Percentiles rank a stretch among this genome's conserved stretches.
Evolutionary conservation across 2,888 invertebrate species (phyloP).

Genomic region (Pseudoips prasinana): DNA sequence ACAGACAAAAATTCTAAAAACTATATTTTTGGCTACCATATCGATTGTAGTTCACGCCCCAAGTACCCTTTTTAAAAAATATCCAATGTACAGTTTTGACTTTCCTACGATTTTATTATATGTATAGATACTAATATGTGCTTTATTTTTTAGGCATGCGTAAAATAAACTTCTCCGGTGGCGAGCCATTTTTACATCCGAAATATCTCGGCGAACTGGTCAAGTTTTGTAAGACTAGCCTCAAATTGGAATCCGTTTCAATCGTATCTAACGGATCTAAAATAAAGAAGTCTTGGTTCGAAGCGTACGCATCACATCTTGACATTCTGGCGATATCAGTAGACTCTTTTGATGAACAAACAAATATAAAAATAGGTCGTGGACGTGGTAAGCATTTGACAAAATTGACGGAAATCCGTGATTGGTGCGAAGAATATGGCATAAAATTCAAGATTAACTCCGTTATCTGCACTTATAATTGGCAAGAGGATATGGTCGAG

Average conservation of each 20-base stretch:
- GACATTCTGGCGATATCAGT: constrained; percentile 9
- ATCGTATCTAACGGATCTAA: constrained; percentile 9
- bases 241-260: constrained; percentile 7
- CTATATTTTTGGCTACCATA: too few relatives aligned
- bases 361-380: constrained; percentile 7
- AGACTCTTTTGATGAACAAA: constrained; percentile 8
- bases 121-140: not conserved
- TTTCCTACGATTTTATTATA: not conserved
- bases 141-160: constrained; percentile 6
- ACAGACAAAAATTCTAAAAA: too few relatives aligned
- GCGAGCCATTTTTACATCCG: constrained; percentile 9
- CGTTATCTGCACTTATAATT: constrained; percentile 8
- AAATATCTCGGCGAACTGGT: constrained; percentile 8
- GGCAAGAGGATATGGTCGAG: constrained; percentile 9
- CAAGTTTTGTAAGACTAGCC: constrained; percentile 5
- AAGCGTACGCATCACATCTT: constrained; percentile 2
- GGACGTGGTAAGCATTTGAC: constrained; percentile 6
- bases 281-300: constrained; percentile 5
- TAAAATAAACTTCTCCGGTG: constrained; percentile 10
- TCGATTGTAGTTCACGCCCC: too few relatives aligned
- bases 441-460: constrained; percentile 8
- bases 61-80: too few relatives aligned
- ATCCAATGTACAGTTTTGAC: too few relatives aligned
- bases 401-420: constrained; percentile 1
- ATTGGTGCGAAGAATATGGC: constrained; percentile 8